Evolutionary conservation across 2,797 vertebrate species (phyloP).

Genomic region (Martes flavigula): DNA sequence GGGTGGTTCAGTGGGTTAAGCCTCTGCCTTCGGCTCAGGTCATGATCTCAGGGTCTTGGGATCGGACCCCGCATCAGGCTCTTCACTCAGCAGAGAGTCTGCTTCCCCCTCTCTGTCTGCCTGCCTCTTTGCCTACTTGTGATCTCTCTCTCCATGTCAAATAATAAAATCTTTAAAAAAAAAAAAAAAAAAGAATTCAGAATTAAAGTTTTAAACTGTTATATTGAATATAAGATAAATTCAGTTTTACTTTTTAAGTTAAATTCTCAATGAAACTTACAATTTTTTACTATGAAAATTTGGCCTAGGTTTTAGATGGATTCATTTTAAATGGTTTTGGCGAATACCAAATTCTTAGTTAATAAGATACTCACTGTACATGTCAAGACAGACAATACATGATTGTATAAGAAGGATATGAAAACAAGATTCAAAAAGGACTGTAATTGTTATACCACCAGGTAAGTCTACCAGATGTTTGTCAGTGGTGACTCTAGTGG

Average conservation of each 20-base stretch:
- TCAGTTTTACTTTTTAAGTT: not conserved
- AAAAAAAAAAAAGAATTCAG: too few species aligned
- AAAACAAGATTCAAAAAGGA: not conserved
- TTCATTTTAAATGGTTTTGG: not conserved
- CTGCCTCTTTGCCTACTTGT: too few species aligned
- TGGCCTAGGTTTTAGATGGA: not conserved
- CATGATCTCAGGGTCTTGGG: too few species aligned
- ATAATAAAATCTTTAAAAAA: too few species aligned
- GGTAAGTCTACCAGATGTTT: not conserved
- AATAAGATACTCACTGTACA: not conserved
- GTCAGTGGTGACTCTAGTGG: not conserved
- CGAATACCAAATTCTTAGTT: not conserved
- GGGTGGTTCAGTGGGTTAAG: too few species aligned
- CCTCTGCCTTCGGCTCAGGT: too few species aligned
- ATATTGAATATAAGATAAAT: not conserved
- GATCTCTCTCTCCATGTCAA: too few species aligned
- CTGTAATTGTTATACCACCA: not conserved
- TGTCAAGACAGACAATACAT: not conserved
- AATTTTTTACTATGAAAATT: not conserved
- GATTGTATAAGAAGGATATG: not conserved
- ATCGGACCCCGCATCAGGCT: too few species aligned
- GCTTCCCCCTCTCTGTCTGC: too few species aligned
- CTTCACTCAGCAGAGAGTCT: too few species aligned
- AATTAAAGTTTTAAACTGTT: slow-evolving; percentile 39
- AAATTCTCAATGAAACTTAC: not conserved